A percentile compares a stretch with the other conserved stretches of the same genome.
Evolutionary conservation across 1,140 invertebrate species (phyloP).

Genomic region (Drosophila teissieri): DNA sequence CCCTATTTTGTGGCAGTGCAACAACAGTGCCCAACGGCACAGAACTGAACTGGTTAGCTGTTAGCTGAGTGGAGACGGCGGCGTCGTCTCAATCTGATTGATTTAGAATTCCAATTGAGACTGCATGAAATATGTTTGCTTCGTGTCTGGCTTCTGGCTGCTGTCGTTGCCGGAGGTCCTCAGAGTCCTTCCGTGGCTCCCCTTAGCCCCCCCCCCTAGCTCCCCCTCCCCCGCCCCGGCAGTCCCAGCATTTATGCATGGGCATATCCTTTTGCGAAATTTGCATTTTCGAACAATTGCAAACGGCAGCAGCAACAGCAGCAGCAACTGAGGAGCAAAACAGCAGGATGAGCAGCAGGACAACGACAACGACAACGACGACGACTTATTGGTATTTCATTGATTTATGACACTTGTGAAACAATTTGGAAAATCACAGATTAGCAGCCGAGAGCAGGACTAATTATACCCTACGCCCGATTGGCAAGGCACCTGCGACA

Average conservation of each 20-base stretch:
- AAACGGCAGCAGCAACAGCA: conserved; percentile 47
- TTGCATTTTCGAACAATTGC: conserved; percentile 80
- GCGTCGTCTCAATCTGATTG: conserved; percentile 83
- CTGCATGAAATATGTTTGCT: conserved; percentile 83
- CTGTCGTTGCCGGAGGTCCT: conserved; percentile 34
- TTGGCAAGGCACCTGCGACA: conserved; percentile 38
- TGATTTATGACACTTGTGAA: conserved; percentile 84
- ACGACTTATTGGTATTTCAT: conserved; percentile 84
- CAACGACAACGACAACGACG: conserved; percentile 43
- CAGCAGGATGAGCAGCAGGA: conserved; percentile 20
- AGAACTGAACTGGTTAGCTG: conserved; percentile 30
- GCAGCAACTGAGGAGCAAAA: conserved; percentile 7
- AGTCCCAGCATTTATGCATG: conserved; percentile 69
- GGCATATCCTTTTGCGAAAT: conserved; percentile 81
- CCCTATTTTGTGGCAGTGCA: conserved; percentile 13
- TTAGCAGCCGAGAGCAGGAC: conserved; percentile 59
- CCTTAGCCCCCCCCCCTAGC: conserved; percentile 7
- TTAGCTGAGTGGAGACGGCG: conserved; percentile 43
- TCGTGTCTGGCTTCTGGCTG: conserved; percentile 60
- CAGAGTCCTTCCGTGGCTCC: conserved; percentile 30
- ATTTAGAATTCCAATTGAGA: conserved; percentile 84
- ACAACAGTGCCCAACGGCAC: conserved; percentile 4
- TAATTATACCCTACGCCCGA: conserved; percentile 73
- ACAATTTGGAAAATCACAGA: conserved; percentile 84
- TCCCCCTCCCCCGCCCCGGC: conserved; percentile 2